Conservation (phyloP, 1,140 invertebrate genomes). For the Temnothorax curvispinosus region DNA sequence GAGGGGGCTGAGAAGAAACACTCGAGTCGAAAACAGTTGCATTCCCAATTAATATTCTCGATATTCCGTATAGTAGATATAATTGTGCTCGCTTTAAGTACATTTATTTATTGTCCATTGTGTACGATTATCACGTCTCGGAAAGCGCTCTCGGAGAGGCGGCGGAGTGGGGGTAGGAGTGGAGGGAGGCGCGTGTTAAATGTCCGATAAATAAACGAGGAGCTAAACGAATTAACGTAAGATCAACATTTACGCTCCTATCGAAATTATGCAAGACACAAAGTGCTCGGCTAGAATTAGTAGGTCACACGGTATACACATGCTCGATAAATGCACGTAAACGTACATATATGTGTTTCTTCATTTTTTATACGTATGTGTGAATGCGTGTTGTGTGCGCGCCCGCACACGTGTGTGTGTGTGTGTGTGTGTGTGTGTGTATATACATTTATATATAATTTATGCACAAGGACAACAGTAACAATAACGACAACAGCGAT, state of each 20-base stretch:
- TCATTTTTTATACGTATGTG: not conserved
- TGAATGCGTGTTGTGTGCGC: not conserved
- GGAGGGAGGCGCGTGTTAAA: not conserved
- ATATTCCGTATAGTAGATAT: slow-evolving; percentile 33
- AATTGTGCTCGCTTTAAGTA: slow-evolving; percentile 59
- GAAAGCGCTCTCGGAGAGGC: slow-evolving; percentile 11
- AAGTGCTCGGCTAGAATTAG: slow-evolving; percentile 45
- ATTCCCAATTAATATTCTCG: slow-evolving; percentile 6
- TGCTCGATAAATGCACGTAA: slow-evolving; percentile 42
- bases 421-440: not conserved
- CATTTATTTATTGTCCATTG: slow-evolving; percentile 72
- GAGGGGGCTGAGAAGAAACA: not conserved
- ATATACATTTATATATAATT: slow-evolving; percentile 49
- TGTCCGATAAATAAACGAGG: not conserved
- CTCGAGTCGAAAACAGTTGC: not conserved
- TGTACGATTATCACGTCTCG: slow-evolving; percentile 51
- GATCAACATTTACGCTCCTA: slow-evolving; percentile 12
- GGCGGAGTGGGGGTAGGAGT: not conserved
- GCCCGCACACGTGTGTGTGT: not conserved
- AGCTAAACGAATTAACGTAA: not conserved
- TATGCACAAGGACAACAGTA: slow-evolving; percentile 77
- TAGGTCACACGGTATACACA: slow-evolving; percentile 38
- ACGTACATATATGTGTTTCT: not conserved
- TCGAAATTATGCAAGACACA: slow-evolving; percentile 7
- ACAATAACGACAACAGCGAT: slow-evolving; percentile 81